Evolutionary conservation across 2,797 vertebrate species (phyloP).

Genomic region (Aselliscus stoliczkanus): DNA sequence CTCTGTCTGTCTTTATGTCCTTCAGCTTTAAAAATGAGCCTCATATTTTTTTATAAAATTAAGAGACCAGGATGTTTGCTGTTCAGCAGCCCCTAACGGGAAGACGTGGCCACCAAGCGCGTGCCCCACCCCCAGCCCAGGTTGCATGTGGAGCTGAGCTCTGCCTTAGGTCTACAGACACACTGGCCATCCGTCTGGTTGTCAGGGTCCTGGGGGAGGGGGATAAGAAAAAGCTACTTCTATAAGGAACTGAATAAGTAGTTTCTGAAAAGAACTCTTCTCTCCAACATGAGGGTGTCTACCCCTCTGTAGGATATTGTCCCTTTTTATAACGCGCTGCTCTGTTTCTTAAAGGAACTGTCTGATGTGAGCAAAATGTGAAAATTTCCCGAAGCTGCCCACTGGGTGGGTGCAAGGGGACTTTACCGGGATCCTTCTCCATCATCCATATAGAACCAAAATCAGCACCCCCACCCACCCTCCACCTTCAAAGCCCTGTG

Average conservation of each 20-base stretch:
- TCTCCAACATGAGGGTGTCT: background rate
- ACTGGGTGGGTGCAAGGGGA: accelerated
- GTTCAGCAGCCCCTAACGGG: accelerated
- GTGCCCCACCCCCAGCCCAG: background rate
- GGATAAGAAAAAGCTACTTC: background rate
- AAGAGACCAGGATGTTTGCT: background rate
- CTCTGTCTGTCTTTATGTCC: background rate
- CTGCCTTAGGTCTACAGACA: accelerated
- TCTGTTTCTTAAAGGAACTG: background rate
- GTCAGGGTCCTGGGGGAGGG: accelerated
- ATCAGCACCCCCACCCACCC: accelerated
- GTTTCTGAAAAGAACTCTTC: background rate
- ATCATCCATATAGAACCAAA: background rate
- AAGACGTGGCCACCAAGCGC: accelerated
- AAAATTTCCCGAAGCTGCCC: background rate
- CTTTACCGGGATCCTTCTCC: background rate
- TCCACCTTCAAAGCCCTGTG: accelerated
- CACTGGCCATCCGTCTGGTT: accelerated
- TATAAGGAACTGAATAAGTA: accelerated
- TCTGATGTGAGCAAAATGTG: background rate
- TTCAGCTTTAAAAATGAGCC: background rate
- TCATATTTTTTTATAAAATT: background rate
- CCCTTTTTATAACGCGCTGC: background rate
- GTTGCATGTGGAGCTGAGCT: accelerated
- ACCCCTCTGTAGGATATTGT: background rate